Base-by-base conservation (phyloP, 1,140 invertebrate genomes). In the Drosophila serrata region DNA sequence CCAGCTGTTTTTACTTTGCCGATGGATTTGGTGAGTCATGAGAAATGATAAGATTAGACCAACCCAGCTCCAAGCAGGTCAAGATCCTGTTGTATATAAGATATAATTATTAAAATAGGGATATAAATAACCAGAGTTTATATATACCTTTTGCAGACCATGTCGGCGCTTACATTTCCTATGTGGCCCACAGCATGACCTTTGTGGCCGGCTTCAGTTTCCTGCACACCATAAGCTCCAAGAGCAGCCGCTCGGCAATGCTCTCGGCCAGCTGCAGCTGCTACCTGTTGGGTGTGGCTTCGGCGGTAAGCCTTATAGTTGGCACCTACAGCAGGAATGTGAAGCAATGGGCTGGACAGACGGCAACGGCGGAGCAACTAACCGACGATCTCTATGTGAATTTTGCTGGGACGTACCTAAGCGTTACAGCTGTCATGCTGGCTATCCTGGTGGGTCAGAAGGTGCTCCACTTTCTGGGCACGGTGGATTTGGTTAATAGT, bases 1-100 rank as follows among this genome's bases (percentile, higher is more conserved):
- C 84, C 31, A 92, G 91, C 40, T 92, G 91, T 17, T 92, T 92
- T 56, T 92, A 90, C 65, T 92, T 92, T 74, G 88, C 82, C 37
- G 81, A 90, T 57, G 85, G 78, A 24, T 81, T 75, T 45, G 91
- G 91, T 92, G 45, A 91, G 91, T 77, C 8, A 63, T 24, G 4
- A 6, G 13, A 2, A n/a, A 0, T 13, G 33, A 56, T 42, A n/a
- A 55, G 51, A 55, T 55, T 55, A 37, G 49, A 1, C 5, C 6
- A 9, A 6, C 8, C 15, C 24, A 48, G 27, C 27, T 6, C 11
- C 48, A 51, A 33, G 49, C 48, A 8, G 49, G 49, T 22, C 19
- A n/a, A 53, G 51, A 37, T 37, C 19, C 5, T 22, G 8, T 4
- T 22, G 4, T n/a, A 6, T 51, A 3, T 6, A 24, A 43, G 24